Conservation (phyloP, 2,888 invertebrate species). For the Acanthosepion lycidas region DNA sequence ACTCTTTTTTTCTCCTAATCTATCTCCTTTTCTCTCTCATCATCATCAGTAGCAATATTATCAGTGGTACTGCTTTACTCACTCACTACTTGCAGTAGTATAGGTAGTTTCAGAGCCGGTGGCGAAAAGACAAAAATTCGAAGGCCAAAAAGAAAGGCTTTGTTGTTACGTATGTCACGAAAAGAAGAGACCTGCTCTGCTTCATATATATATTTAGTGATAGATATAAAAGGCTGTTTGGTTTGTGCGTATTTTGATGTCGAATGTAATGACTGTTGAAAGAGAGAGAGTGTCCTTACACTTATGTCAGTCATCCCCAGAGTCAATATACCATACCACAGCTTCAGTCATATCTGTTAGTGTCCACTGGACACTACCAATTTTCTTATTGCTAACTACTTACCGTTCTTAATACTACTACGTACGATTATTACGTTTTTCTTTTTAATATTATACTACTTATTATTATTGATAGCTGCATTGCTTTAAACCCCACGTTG, state of each 20-base stretch:
- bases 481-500: not conserved
- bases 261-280: not conserved
- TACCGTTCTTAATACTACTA: not conserved
- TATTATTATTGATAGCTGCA: conserved; percentile 33
- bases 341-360: not conserved
- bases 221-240: not conserved
- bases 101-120: conserved; percentile 33
- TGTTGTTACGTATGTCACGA: conserved; percentile 6
- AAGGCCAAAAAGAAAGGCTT: not conserved
- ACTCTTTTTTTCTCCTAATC: not conserved
- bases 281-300: not conserved
- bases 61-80: not conserved
- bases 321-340: not conserved
- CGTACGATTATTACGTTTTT: not conserved
- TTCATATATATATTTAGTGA: not conserved
- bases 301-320: not conserved
- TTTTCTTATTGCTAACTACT: not conserved
- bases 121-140: not conserved
- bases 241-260: not conserved
- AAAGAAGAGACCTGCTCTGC: not conserved
- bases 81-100: not conserved
- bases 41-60: conserved; percentile 18
- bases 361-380: not conserved
- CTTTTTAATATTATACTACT: not conserved
- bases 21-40: not conserved